A percentile compares a stretch with the other conserved stretches of the same genome.
These are phyloP conservation scores for Trachelus troglodyta DNA, from an alignment of 2,888 invertebrate species.

Conservation along the genomic window DNA sequence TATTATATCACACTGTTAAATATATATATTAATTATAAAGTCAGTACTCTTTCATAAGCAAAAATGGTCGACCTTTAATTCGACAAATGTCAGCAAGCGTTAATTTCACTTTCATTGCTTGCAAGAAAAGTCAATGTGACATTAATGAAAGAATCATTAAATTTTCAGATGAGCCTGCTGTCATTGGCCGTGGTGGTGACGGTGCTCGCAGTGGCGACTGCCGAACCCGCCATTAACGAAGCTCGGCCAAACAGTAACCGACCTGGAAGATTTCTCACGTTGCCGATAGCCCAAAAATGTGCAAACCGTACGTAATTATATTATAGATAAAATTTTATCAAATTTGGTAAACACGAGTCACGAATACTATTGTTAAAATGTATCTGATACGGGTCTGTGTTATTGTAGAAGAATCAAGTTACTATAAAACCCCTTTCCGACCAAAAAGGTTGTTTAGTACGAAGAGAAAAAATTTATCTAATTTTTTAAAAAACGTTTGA, in stretches of 20 bases:
- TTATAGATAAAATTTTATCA: not conserved
- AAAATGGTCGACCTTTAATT: not conserved
- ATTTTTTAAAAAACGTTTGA: not conserved
- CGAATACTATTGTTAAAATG: not conserved
- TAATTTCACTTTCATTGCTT: not conserved
- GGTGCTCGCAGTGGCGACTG: constrained; percentile 69
- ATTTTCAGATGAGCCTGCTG: constrained; percentile 78
- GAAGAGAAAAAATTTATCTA: not conserved
- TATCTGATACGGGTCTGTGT: not conserved
- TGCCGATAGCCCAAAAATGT: constrained; percentile 86
- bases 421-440: not conserved
- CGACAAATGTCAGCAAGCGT: not conserved
- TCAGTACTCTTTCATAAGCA: not conserved
- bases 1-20: not conserved
- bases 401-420: not conserved
- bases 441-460: accelerated
- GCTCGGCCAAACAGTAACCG: constrained; percentile 76
- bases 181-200: constrained; percentile 73
- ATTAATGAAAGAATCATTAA: constrained; percentile 3
- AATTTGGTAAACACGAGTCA: not conserved
- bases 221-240: constrained; percentile 69
- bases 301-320: constrained; percentile 78
- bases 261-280: constrained; percentile 85
- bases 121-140: not conserved
- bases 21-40: not conserved